Evolutionary conservation across 2,888 invertebrate species (phyloP).

Genomic region (Thymelicus lineola): DNA sequence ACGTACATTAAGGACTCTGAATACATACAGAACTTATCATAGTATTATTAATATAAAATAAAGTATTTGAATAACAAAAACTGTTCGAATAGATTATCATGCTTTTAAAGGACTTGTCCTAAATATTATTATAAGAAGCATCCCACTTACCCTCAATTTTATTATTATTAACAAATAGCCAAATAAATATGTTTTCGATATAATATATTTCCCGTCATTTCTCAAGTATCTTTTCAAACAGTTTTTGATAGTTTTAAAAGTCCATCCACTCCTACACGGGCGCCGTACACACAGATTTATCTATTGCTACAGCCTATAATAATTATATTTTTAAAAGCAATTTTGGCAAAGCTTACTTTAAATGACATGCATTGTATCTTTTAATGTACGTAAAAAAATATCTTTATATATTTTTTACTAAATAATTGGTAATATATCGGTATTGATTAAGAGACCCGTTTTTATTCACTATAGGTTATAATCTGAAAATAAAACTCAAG

Average conservation of each 20-base stretch:
- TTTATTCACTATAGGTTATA: background rate
- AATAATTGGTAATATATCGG: background rate
- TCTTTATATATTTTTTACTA: background rate
- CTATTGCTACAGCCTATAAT: background rate
- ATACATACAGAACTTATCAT: conserved; percentile 14
- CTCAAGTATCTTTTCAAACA: conserved; percentile 6
- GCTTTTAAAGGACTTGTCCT: too few relatives aligned
- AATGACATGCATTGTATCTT: background rate
- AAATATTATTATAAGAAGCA: too few relatives aligned
- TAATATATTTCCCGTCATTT: too few relatives aligned
- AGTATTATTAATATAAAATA: background rate
- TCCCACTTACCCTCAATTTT: too few relatives aligned
- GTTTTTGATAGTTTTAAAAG: conserved; percentile 5
- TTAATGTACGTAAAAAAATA: conserved; percentile 1
- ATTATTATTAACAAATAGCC: too few relatives aligned
- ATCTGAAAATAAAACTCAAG: too few relatives aligned
- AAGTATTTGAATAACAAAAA: background rate
- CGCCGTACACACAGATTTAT: conserved; percentile 13
- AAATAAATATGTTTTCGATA: too few relatives aligned
- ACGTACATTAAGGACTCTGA: background rate
- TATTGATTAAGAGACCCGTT: background rate
- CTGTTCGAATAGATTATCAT: conserved; percentile 4
- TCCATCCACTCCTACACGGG: background rate
- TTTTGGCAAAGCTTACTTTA: conserved; percentile 3
- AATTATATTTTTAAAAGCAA: conserved; percentile 2